Evolutionary conservation across 2,113 vertebrate genomes (phyloP).

Genomic region (Uropsilus gracilis): DNA sequence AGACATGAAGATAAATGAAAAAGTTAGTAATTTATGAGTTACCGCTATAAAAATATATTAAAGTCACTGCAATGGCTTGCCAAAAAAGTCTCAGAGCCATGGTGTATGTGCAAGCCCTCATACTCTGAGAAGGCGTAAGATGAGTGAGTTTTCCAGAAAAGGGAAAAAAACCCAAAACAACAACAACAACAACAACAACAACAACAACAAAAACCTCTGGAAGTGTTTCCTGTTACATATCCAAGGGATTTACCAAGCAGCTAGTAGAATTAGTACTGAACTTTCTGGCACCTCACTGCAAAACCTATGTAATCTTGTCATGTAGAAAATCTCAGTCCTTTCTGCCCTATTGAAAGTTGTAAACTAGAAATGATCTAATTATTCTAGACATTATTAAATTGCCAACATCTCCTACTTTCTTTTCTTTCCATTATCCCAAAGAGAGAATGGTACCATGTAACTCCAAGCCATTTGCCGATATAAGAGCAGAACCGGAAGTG

Average conservation of each 20-base stretch:
- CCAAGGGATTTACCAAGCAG: neutral
- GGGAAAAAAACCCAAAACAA: neutral
- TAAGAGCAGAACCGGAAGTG: neutral
- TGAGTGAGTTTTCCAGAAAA: neutral
- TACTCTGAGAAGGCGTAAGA: neutral
- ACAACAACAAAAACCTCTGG: neutral
- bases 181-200: too few relatives aligned
- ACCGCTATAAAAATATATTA: neutral
- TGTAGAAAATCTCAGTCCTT: neutral
- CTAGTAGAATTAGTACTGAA: neutral
- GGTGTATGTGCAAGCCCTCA: neutral
- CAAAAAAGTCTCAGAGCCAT: neutral
- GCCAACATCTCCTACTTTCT: neutral
- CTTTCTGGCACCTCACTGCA: neutral
- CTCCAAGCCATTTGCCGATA: neutral
- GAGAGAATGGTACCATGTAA: neutral
- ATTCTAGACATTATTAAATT: neutral
- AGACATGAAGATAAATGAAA: neutral
- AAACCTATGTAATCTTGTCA: neutral
- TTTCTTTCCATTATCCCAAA: neutral
- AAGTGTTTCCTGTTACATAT: neutral
- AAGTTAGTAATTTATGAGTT: neutral
- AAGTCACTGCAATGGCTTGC: neutral
- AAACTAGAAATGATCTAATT: slow-evolving; percentile 1
- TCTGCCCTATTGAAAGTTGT: neutral